Base-by-base conservation (phyloP, 2,888 invertebrate genomes). In the Pogonocherus hispidulus region DNA sequence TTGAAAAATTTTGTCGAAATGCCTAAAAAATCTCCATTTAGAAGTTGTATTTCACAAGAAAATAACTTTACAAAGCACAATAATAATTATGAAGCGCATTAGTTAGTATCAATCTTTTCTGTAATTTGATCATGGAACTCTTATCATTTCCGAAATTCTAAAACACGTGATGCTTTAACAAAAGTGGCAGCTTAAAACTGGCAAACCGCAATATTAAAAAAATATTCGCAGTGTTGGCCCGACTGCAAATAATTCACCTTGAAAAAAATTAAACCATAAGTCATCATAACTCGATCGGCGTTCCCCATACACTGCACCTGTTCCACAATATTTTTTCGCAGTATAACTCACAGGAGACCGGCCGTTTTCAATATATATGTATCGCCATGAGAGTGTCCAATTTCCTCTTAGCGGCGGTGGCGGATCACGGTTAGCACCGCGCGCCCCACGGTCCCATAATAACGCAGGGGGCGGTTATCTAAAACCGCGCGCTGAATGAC, bases 351-450 rank as follows among this genome's bases (percentile, higher is more conserved):
- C 37, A 60, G 57, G 70, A 66, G 67, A 60, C 60, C 35, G 63
- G 54, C 70, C 69, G 68, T 67, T 62, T 69, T 49, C 67, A 68
- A 72, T 70, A 70, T 71, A 71, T 68, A 23, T 32, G 66, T 70
- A 64, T 63, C 46, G 65, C 56, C 57, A 47, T 55, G 44, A 47
- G 68, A 44, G 60, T 55, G 66, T 66, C 63, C 57, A 69, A 69
- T 69, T 71, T 71, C 60, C 63, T 41, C 57, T 35, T 11, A 9
- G 22, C 11, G 52, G 54, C 35, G 9, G 37, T n/a, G 46, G 23
- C 16, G 14, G 23, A 51, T 44, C 59, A 14, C 22, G 14, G 66
- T 35, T 14, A 11, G 51, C 20, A 62, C 51, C 51, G 27, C 22
- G 46, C 57, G 27, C 37, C 49, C 51, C 32, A 18, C 47, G 22